phyloP scores from a whole-genome alignment of 2,113 vertebrate genomes.

The Caranx ignobilis region DNA sequence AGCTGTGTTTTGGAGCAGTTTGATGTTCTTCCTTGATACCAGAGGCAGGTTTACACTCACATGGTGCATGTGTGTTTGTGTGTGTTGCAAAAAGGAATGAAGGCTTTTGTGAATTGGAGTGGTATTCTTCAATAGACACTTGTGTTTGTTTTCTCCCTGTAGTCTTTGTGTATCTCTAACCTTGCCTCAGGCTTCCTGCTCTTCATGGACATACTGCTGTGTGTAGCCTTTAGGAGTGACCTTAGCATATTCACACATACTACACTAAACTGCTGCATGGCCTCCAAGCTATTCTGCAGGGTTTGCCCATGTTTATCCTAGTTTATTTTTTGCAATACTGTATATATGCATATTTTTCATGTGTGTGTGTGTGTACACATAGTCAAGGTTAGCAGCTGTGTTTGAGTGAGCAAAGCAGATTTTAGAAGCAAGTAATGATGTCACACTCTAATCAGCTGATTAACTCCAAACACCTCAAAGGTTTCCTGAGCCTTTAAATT shows the following conservation, averaged over 20 bases:
- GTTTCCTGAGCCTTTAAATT: too few relatives aligned
- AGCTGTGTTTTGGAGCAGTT: neutral
- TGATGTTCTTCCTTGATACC: slow-evolving; percentile 4
- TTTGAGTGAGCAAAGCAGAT: too few relatives aligned
- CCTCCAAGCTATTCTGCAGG: slow-evolving; percentile 19
- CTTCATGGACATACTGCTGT: slow-evolving; percentile 36
- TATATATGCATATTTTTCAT: too few relatives aligned
- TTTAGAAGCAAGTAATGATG: too few relatives aligned
- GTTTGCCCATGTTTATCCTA: neutral
- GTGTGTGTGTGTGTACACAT: too few relatives aligned
- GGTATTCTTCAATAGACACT: neutral
- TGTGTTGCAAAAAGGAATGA: neutral
- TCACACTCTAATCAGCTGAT: too few relatives aligned
- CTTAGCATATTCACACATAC: slow-evolving; percentile 18
- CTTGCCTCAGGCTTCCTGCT: slow-evolving; percentile 45
- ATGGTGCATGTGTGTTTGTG: too few relatives aligned
- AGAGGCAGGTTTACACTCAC: neutral
- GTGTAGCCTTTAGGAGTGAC: slow-evolving; percentile 28
- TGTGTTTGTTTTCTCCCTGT: neutral
- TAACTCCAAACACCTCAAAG: too few relatives aligned
- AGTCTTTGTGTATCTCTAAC: slow-evolving; percentile 2
- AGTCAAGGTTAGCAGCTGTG: too few relatives aligned
- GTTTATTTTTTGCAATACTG: neutral
- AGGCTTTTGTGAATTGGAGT: neutral
- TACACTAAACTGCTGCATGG: neutral